Evolutionary conservation across 2,113 vertebrate species (phyloP).

Genomic region (Nestor notabilis): DNA sequence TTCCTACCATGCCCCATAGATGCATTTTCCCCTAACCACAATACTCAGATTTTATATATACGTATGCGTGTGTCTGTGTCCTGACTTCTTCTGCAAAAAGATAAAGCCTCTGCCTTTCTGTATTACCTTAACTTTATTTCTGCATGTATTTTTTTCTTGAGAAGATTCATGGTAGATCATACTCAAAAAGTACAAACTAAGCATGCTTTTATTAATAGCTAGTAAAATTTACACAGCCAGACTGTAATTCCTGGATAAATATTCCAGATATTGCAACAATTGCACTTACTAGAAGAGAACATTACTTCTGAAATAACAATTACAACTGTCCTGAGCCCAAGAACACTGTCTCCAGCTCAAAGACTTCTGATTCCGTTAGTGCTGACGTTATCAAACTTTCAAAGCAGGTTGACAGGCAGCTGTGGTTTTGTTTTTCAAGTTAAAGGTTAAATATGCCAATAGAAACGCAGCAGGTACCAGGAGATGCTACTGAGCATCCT

Average conservation of each 20-base stretch:
- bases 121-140: background rate
- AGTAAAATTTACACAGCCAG: background rate
- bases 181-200: background rate
- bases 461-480: background rate
- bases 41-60: background rate
- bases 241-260: background rate
- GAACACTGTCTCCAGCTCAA: background rate
- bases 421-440: background rate
- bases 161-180: background rate
- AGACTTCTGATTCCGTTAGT: background rate
- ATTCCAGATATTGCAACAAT: background rate
- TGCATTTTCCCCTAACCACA: background rate
- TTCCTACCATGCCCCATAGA: background rate
- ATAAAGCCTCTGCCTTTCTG: background rate
- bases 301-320: background rate
- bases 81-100: background rate
- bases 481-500: background rate
- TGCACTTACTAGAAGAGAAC: background rate
- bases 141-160: background rate
- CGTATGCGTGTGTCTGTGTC: background rate
- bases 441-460: background rate
- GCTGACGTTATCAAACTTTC: background rate
- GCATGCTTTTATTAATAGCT: background rate
- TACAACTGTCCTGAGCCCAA: background rate
- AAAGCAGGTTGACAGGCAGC: background rate